phyloP scores from a whole-genome alignment of 2,888 invertebrate genomes.

The Leptothorax acervorum region DNA sequence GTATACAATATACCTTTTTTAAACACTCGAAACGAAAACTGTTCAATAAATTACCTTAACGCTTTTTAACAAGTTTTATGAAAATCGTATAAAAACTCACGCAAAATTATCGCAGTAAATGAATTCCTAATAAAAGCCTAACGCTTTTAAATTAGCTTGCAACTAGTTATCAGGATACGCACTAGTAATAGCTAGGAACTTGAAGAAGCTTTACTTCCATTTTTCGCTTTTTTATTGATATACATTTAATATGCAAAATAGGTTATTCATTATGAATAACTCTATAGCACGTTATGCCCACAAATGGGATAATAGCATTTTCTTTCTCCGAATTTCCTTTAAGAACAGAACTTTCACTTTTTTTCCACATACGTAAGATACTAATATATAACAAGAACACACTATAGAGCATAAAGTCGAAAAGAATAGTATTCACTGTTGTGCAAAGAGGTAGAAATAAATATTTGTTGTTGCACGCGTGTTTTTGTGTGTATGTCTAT shows the following conservation, averaged over 20 bases:
- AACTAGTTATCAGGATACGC: slow-evolving; percentile 72
- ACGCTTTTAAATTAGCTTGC: slow-evolving; percentile 70
- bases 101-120: slow-evolving; percentile 35
- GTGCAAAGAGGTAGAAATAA: slow-evolving; percentile 68
- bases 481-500: neutral
- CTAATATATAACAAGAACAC: slow-evolving; percentile 53
- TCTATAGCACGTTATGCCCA: slow-evolving; percentile 54
- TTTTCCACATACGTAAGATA: slow-evolving; percentile 64
- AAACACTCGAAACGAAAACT: slow-evolving; percentile 46
- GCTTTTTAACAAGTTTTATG: slow-evolving; percentile 67
- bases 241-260: slow-evolving; percentile 59
- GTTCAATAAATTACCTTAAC: slow-evolving; percentile 40
- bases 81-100: slow-evolving; percentile 48
- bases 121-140: slow-evolving; percentile 25
- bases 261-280: slow-evolving; percentile 60
- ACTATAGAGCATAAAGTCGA: slow-evolving; percentile 22
- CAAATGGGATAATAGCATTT: slow-evolving; percentile 60
- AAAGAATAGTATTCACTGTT: slow-evolving; percentile 41
- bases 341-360: slow-evolving; percentile 56
- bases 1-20: slow-evolving; percentile 62
- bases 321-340: slow-evolving; percentile 69
- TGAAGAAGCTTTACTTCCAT: slow-evolving; percentile 79
- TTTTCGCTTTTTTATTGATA: slow-evolving; percentile 69
- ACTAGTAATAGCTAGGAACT: slow-evolving; percentile 82
- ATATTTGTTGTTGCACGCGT: slow-evolving; percentile 3